Evolutionary conservation across 2,113 vertebrate species (phyloP).

Genomic region (Podilymbus podiceps): DNA sequence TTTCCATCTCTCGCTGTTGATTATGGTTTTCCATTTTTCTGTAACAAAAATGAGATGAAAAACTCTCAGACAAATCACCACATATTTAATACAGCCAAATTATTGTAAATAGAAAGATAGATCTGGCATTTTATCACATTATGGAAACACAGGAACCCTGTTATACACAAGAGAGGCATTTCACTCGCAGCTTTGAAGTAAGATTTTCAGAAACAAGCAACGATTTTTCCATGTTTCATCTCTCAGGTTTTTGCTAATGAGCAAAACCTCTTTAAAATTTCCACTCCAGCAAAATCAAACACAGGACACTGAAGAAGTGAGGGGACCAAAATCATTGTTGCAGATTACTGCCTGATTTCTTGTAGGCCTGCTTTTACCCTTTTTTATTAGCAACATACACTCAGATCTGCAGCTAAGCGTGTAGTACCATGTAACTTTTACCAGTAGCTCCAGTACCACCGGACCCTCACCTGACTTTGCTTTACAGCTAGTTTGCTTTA

Average conservation of each 20-base stretch:
- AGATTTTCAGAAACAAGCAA: not conserved
- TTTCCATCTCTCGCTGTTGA: not conserved
- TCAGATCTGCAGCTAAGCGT: not conserved
- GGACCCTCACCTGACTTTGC: not conserved
- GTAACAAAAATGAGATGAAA: not conserved
- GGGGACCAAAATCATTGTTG: not conserved
- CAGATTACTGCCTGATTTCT: not conserved
- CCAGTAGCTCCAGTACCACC: not conserved
- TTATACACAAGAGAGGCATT: not conserved
- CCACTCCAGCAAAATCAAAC: not conserved
- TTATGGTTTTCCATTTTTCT: conserved; percentile 1
- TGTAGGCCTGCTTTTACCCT: not conserved
- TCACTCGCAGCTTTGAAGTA: not conserved
- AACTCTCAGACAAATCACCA: not conserved
- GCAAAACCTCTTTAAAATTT: not conserved
- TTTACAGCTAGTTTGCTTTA: not conserved
- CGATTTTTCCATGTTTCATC: not conserved
- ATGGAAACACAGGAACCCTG: not conserved
- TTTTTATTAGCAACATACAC: not conserved
- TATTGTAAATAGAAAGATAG: not conserved
- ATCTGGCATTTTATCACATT: not conserved
- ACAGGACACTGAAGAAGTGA: not conserved
- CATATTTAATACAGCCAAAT: not conserved
- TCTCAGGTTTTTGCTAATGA: conserved; percentile 24
- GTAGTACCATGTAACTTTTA: not conserved